Evolutionary conservation across 2,888 invertebrate species (phyloP).

Genomic region (Myopa testacea): DNA sequence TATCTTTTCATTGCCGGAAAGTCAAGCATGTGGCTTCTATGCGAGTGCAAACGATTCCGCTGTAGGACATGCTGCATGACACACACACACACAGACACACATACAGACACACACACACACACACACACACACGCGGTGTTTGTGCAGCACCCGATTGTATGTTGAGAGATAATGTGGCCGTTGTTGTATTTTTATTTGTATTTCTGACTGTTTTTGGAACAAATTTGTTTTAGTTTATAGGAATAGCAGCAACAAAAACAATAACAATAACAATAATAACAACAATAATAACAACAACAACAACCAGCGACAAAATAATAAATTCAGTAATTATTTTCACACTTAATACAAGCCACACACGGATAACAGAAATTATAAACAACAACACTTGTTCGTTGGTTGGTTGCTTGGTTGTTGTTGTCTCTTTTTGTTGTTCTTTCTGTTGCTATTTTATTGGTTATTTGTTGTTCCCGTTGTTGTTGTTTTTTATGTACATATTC

Average conservation of each 20-base stretch:
- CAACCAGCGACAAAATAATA: not conserved
- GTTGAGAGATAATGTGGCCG: not conserved
- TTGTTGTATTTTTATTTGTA: not conserved
- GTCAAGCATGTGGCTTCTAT: not conserved
- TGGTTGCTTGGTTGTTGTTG: not conserved
- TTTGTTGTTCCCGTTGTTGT: not conserved
- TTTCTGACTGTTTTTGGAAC: not conserved
- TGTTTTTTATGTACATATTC: not conserved
- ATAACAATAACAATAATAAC: not conserved
- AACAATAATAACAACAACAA: not conserved
- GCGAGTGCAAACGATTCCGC: not conserved
- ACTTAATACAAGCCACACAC: not conserved
- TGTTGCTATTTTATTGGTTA: not conserved
- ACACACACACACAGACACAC: not conserved
- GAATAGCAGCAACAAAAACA: not conserved
- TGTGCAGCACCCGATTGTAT: not conserved
- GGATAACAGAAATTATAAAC: too few species aligned
- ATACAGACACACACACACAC: not conserved
- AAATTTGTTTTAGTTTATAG: not conserved
- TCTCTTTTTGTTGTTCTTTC: not conserved
- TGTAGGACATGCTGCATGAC: not conserved
- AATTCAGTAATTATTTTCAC: not conserved
- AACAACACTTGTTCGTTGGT: too few species aligned
- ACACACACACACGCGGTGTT: not conserved
- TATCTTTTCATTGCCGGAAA: not conserved